Evolutionary conservation across 2,797 vertebrate genomes (phyloP).

Genomic region (Sebastes trivittatus): DNA sequence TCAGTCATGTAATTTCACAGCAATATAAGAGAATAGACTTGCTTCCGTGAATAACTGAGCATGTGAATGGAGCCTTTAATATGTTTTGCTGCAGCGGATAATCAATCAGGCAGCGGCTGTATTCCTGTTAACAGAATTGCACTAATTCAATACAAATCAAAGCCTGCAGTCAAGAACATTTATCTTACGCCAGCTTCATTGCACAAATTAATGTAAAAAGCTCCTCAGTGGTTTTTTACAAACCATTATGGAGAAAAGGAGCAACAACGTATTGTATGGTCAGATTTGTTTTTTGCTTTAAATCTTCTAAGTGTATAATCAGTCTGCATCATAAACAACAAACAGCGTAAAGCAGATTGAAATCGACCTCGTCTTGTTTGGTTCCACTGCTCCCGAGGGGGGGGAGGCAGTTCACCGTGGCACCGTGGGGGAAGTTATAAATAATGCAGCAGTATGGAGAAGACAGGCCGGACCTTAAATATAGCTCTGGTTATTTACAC

Average conservation of each 20-base stretch:
- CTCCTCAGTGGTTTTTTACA: not conserved
- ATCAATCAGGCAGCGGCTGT: conserved; percentile 54
- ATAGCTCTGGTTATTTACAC: conserved; percentile 79
- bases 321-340: conserved; percentile 27
- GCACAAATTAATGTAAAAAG: conserved; percentile 27
- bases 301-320: not conserved
- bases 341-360: conserved; percentile 25
- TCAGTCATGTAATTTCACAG: conserved; percentile 3
- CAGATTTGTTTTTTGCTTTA: not conserved
- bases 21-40: not conserved
- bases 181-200: not conserved
- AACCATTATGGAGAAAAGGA: not conserved
- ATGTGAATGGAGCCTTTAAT: conserved; percentile 30
- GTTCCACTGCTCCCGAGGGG: conserved; percentile 7
- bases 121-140: conserved; percentile 63
- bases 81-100: conserved; percentile 37
- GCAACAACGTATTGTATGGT: not conserved
- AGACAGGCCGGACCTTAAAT: conserved; percentile 72
- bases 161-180: conserved; percentile 36
- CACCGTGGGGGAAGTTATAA: conserved; percentile 63
- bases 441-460: conserved; percentile 70
- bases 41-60: conserved; percentile 2
- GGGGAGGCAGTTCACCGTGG: conserved; percentile 30
- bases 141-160: conserved; percentile 54
- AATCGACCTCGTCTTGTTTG: conserved; percentile 27